phyloP scores from a whole-genome alignment of 2,888 invertebrate genomes.

The Willowsia nigromaculata region DNA sequence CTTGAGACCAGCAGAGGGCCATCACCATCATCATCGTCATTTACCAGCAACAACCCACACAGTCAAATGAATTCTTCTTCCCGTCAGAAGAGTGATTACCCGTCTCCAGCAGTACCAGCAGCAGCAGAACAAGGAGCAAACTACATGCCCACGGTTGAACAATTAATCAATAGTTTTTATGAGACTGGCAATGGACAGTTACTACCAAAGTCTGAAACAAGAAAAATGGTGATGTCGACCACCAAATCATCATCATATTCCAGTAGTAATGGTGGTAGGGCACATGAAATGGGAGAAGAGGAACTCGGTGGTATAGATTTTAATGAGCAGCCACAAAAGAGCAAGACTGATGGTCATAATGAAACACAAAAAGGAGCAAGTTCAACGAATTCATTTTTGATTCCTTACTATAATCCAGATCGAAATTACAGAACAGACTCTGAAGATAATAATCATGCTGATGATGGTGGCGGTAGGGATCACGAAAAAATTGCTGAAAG shows the following conservation, averaged over 20 bases:
- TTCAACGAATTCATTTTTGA: background rate
- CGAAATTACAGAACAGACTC: background rate
- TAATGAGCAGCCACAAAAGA: background rate
- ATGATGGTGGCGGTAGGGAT: background rate
- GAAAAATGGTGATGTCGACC: slow-evolving; percentile 3
- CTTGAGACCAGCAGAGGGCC: background rate
- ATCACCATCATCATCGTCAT: background rate
- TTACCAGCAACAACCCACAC: background rate
- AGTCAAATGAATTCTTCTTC: background rate
- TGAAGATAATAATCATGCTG: background rate
- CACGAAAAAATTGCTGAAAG: background rate
- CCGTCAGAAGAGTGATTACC: background rate
- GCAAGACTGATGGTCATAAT: background rate
- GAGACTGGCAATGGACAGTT: slow-evolving; percentile 41
- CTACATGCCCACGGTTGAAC: slow-evolving; percentile 37
- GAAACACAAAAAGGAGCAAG: background rate
- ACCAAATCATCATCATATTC: background rate
- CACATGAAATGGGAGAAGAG: background rate
- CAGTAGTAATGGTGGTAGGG: background rate
- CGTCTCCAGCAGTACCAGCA: background rate
- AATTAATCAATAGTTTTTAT: slow-evolving; percentile 57
- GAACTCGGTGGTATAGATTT: background rate
- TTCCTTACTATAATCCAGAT: slow-evolving; percentile 69
- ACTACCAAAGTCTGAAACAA: slow-evolving; percentile 33
- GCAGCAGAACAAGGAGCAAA: background rate